Evolutionary conservation across 2,113 vertebrate genomes (phyloP).

Genomic region (Menidia beryllina): DNA sequence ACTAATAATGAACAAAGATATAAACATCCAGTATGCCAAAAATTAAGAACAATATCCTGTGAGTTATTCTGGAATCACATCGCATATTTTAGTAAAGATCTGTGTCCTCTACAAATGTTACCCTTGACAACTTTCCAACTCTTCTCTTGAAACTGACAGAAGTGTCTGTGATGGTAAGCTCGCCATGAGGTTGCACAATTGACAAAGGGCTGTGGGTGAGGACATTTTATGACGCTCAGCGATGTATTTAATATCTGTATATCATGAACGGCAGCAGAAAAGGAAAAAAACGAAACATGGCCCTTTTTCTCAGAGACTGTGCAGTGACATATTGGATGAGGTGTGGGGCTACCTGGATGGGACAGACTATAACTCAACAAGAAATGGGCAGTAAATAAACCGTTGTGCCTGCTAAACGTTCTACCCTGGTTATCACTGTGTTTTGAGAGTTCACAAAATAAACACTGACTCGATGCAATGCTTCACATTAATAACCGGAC

Average conservation of each 20-base stretch:
- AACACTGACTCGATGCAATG: slow-evolving; percentile 23
- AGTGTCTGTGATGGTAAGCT: background rate
- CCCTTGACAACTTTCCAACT: background rate
- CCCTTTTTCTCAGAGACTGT: slow-evolving; percentile 40
- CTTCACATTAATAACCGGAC: slow-evolving; percentile 32
- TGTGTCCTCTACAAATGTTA: background rate
- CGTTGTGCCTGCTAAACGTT: slow-evolving; percentile 28
- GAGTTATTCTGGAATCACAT: too few species aligned
- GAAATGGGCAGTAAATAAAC: slow-evolving; percentile 63
- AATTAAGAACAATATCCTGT: background rate
- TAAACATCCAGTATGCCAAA: background rate
- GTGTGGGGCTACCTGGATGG: slow-evolving; percentile 43
- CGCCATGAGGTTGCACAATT: slow-evolving; percentile 10
- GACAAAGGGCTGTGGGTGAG: slow-evolving; percentile 35
- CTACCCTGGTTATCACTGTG: slow-evolving; percentile 24
- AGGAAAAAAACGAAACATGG: slow-evolving; percentile 45
- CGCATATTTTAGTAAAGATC: background rate
- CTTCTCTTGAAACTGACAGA: background rate
- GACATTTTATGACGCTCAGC: slow-evolving; percentile 43
- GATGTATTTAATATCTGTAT: slow-evolving; percentile 54
- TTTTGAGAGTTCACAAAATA: background rate
- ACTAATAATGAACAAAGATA: too few species aligned
- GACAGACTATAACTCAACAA: slow-evolving; percentile 51
- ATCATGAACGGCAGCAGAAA: slow-evolving; percentile 37
- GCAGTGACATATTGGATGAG: slow-evolving; percentile 49